A percentile compares a stretch with the other conserved stretches of the same genome.
Evolutionary conservation across 2,888 invertebrate genomes (phyloP).

Genomic region (Acrobasis consociella): DNA sequence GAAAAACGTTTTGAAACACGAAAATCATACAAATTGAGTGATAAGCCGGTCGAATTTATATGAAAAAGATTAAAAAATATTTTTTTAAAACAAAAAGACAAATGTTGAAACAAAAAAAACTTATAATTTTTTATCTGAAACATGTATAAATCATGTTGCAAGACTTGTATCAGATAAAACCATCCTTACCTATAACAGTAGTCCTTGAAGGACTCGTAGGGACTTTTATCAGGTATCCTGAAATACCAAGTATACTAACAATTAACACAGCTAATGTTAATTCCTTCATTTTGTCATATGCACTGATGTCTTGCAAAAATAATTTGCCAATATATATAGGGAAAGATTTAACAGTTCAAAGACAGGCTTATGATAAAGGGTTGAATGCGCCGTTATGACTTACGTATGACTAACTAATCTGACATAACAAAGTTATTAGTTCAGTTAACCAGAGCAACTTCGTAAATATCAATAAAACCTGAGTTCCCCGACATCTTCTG

Average conservation of each 20-base stretch:
- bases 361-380: constrained; percentile 52
- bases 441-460: constrained; percentile 36
- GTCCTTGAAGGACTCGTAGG: constrained; percentile 43
- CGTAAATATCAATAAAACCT: not conserved
- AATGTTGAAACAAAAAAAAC: too few species aligned
- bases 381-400: constrained; percentile 53
- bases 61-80: not conserved
- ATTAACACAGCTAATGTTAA: constrained; percentile 48
- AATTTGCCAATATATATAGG: constrained; percentile 44
- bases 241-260: constrained; percentile 38
- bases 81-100: too few species aligned
- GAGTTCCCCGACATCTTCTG: too few species aligned
- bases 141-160: not conserved
- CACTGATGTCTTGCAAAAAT: constrained; percentile 37
- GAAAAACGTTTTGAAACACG: too few species aligned
- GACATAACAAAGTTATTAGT: constrained; percentile 43
- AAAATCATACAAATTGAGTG: too few species aligned
- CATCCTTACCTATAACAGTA: constrained; percentile 26
- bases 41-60: too few species aligned
- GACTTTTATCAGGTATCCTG: constrained; percentile 64
- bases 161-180: constrained; percentile 15
- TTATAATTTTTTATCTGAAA: too few species aligned
- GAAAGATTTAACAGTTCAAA: constrained; percentile 48
- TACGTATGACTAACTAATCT: constrained; percentile 31
- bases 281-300: constrained; percentile 56